Evolutionary conservation across 1,140 invertebrate species (phyloP), one percentile per base, ranked within the genome.

Genomic region (Lordiphosa stackelbergi): DNA sequence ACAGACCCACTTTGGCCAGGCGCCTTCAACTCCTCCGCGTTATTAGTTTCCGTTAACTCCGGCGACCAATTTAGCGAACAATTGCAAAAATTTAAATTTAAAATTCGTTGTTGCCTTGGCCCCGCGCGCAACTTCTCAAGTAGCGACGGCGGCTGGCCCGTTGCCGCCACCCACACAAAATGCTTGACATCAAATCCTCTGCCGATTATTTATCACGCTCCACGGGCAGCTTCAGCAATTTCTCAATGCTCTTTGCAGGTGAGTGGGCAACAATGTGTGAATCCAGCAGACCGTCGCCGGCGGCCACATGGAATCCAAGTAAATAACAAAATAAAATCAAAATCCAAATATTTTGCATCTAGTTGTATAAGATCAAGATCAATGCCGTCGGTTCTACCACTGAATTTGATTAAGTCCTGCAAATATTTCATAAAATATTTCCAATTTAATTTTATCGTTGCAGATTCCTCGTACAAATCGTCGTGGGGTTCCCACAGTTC

Each of bases 241-340:
- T 92, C 90, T 92, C 92, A 88, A 92, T 92, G 91, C 89, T 92
- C 73, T 92, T 92, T 88, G 91, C 91, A 87, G 91, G 91, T 92
- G 90, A 90, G 89, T 89, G 73, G 73, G 69, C 72, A 62, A 61
- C 72, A 58, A 61, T 77, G 77, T 81, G 72, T 77, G 77, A 84
- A 55, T 69, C 74, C 68, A 58, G 71, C 75, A 69, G 74, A 68
- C 79, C 70, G 58, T 68, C 71, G 73, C 73, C 64, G 48, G 57
- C 57, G 52, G 53, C 69, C 73, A 70, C 73, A 57, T 79, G 72
- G 72, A 73, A 79, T 81, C 75, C 74, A 79, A 79, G 74, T 79
- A 79, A 79, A 70, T 79, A 79, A 42, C 46, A 48, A 38, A 57
- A 52, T n/a, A 34, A 57, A 9, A 42, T 37, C 10, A 54, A 54